These are phyloP conservation scores for Dolichopus griseipennis DNA, from an alignment of 2,888 invertebrate genomes.

Conservation along the genomic window DNA sequence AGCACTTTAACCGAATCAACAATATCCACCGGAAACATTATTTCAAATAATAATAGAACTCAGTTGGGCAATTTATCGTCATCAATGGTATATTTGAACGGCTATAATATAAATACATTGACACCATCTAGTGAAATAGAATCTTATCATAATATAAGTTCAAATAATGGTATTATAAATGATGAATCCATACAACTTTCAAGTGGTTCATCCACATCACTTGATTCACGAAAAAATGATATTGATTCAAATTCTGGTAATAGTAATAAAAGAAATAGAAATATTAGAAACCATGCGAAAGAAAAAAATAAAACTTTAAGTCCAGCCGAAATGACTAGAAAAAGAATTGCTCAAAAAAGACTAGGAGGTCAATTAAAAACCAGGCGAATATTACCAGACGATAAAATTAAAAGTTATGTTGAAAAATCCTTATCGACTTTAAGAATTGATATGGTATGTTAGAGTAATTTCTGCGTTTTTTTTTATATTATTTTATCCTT, in stretches of 20 bases:
- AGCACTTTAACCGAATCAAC: not conserved
- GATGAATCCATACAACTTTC: not conserved
- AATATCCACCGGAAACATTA: not conserved
- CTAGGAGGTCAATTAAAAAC: not conserved
- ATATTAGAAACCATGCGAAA: not conserved
- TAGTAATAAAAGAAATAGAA: not conserved
- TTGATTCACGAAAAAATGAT: not conserved
- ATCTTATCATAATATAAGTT: slow-evolving; percentile 12
- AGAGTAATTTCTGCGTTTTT: not conserved
- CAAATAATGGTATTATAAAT: not conserved
- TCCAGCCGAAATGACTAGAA: not conserved
- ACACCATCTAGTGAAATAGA: slow-evolving; percentile 21
- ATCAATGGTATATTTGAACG: slow-evolving; percentile 17
- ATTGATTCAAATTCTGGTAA: not conserved
- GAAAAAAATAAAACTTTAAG: not conserved
- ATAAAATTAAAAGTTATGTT: not conserved
- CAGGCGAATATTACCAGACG: not conserved
- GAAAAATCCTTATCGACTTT: not conserved
- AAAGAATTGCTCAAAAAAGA: not conserved
- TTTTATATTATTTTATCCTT: not conserved
- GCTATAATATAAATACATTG: slow-evolving; percentile 5
- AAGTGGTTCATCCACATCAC: not conserved
- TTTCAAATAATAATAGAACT: not conserved
- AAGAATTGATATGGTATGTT: slow-evolving; percentile 7
- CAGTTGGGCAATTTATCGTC: not conserved